A percentile compares a stretch with the other conserved stretches of the same genome.
phyloP scores from a whole-genome alignment of 2,888 invertebrate species.

The Oligia latruncula region DNA sequence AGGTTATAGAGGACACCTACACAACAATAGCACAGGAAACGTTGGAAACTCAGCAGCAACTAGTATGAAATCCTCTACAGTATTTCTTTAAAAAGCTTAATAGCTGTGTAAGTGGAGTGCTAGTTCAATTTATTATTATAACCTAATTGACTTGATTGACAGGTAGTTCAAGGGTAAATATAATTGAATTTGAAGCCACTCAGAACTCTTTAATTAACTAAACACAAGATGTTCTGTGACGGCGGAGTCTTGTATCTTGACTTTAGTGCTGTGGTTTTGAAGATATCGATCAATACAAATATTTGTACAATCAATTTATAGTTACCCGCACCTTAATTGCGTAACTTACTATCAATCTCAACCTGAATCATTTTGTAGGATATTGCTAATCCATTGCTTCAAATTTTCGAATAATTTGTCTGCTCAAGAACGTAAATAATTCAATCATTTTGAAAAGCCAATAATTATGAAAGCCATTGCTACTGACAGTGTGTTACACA shows the following conservation, averaged over 20 bases:
- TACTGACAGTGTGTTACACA: too few species aligned
- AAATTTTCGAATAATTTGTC: too few species aligned
- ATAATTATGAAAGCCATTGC: too few species aligned
- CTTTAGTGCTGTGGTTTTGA: conserved; percentile 7
- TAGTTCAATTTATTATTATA: background rate
- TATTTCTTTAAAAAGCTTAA: background rate
- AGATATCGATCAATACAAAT: background rate
- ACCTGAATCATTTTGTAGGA: too few species aligned
- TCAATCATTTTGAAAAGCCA: too few species aligned
- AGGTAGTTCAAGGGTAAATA: conserved; percentile 9
- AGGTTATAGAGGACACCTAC: background rate
- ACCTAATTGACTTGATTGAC: conserved; percentile 14
- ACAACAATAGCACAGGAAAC: background rate
- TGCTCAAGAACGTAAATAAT: too few species aligned
- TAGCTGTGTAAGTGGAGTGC: background rate
- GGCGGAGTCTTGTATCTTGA: conserved; percentile 9
- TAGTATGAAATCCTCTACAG: background rate
- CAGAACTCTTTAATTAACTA: conserved; percentile 8
- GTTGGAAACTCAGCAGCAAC: background rate
- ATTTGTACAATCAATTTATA: background rate
- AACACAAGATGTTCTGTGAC: conserved; percentile 11
- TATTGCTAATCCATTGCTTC: too few species aligned
- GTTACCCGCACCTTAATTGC: too few species aligned
- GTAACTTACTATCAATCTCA: too few species aligned
- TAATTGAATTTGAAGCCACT: conserved; percentile 11